Evolutionary conservation across 2,113 vertebrate genomes (phyloP), one percentile per base, ranked within the genome.

Genomic region (Seriola quinqueradiata): DNA sequence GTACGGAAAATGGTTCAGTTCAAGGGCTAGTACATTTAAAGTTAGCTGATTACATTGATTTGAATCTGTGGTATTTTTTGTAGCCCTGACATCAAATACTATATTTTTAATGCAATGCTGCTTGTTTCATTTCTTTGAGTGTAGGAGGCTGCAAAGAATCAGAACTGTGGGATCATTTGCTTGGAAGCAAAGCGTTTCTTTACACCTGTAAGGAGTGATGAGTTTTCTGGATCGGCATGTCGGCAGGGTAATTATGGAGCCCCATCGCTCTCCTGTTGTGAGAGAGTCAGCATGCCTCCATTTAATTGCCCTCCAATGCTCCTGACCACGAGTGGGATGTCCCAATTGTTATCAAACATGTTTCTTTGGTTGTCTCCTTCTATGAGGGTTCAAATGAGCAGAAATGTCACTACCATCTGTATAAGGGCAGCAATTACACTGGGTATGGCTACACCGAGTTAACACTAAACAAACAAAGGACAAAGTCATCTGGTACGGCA

Each of bases 231-330:
- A 75, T 69, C 44, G 46, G 64, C 79, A 67, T 3, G 60, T 87
- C 48, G 1, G 72, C 70, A 21, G 23, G 55, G 87, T 90, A 88
- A 91, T 93, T 91, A 87, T 81, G 63, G 77, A 73, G 77, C 71
- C 54, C 87, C 81, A 70, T 79, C 11, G 60, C 59, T 7, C 14
- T 38, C 92, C 81, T 66, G 79, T 81, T 89, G 87, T 25, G 76
- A 73, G 32, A 55, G 75, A 87, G 78, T 82, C 87, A 93, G 87
- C 87, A 89, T 69, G 80, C 48, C 73, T 82, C 50, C 11, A 13
- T 83, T 87, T 90, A 92, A 93, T 91, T 93, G 88, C 88, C 85
- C 83, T 89, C 50, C 85, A 63, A 16, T 52, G 74, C 71, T 68
- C 74, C 81, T 81, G 90, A 87, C 89, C 90, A 89, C 74, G 32